These are phyloP conservation scores for Mormyrus lacerda DNA, from an alignment of 2,113 vertebrate species.

Conservation along the genomic window DNA sequence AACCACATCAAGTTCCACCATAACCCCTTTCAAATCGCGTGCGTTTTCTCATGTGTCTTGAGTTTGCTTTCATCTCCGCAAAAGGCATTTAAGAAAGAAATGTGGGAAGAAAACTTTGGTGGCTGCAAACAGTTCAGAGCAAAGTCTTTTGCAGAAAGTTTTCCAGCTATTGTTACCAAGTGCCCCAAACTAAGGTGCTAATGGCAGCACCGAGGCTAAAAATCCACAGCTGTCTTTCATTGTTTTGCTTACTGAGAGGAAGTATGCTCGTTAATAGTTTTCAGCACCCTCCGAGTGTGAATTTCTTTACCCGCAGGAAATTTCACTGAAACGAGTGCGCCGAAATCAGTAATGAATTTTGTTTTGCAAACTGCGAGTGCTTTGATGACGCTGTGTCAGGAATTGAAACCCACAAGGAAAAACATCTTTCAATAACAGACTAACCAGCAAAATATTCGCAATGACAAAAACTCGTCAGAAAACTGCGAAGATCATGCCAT, in stretches of 20 bases:
- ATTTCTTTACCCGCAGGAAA: background rate
- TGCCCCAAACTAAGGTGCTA: background rate
- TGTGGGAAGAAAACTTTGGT: background rate
- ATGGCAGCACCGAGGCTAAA: background rate
- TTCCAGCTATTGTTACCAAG: background rate
- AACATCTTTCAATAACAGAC: no score
- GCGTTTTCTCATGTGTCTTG: background rate
- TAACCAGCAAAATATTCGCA: no score
- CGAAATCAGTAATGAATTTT: background rate
- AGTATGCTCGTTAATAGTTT: background rate
- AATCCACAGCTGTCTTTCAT: background rate
- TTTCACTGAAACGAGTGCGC: constrained; percentile 48
- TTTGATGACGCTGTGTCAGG: background rate
- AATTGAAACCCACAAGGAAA: background rate
- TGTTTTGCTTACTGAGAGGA: background rate
- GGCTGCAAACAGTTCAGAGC: background rate
- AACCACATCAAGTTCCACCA: background rate
- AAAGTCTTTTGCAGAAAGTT: background rate
- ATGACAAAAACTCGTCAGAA: background rate
- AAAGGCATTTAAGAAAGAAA: background rate
- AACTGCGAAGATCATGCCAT: background rate
- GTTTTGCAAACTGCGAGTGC: background rate
- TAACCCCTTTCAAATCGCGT: background rate
- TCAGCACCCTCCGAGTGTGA: background rate
- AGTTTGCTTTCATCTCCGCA: background rate